Base-by-base conservation (phyloP, 2,888 invertebrate species). In the Rhamnusium bicolor region DNA sequence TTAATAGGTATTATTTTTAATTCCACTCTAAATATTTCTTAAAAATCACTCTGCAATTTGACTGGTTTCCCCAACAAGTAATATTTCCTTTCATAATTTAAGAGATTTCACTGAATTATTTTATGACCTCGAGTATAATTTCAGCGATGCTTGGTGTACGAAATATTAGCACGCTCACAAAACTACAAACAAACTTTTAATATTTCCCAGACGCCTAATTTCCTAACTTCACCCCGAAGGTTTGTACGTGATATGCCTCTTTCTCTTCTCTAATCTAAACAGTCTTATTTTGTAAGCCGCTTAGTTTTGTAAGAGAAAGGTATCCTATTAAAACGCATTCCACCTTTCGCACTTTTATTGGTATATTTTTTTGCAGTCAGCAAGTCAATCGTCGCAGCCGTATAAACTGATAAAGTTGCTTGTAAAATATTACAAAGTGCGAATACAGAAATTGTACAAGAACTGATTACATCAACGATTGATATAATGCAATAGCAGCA, bases 121-220 rank as follows among this genome's bases (percentile, higher is more conserved):
- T 62, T 61, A 61, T 27, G 40, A 19, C 40, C 49, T 27, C 14
- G 40, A 47, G 60, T 69, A 51, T 63, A 63, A 70, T 54, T 63
- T 56, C 63, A 49, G 29, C 53, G 63, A 70, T 53, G 54, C 63
- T 40, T 27, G 29, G 47, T 62, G 62, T 62, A 53, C 63, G 46
- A 40, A 63, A 70, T 70, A 70, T 70, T 70, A 70, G 27, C 63
- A 54, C 63, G 69, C 54, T 61, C 54, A 18, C 67, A 63, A 24
- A 70, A 70, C 70, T 70, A 70, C 70, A 70, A 70, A 70, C 70
- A 70, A 70, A 70, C 70, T 70, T 70, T 70, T 70, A 70, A 70
- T 70, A 70, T 54, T 54, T 70, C 70, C 70, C 70, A 63, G 63
- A 70, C 54, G 70, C 53, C 70, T 70, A 70, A 70, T 70, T 70